Evolutionary conservation across 2,113 vertebrate genomes (phyloP).

Genomic region (Nymphicus hollandicus): DNA sequence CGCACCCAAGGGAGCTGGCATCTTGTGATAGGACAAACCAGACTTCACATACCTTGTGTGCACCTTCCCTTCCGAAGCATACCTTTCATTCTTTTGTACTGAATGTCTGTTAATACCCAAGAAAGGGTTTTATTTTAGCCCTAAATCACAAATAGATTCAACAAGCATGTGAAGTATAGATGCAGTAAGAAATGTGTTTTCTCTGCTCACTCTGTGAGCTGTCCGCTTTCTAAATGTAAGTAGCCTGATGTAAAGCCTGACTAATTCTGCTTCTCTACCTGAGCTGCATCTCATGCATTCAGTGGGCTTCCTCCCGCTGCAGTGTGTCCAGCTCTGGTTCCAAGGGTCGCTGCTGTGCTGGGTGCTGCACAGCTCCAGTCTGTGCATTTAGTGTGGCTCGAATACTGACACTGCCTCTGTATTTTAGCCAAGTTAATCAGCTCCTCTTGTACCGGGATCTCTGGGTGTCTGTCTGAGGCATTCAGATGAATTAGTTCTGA

Average conservation of each 20-base stretch:
- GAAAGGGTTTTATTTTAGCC: not conserved
- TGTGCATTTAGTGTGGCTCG: not conserved
- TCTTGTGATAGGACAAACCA: not conserved
- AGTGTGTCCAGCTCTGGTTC: not conserved
- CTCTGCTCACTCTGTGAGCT: not conserved
- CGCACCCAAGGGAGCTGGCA: not conserved
- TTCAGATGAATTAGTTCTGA: not conserved
- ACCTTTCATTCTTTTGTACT: not conserved
- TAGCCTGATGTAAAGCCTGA: not conserved
- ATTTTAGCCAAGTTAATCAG: not conserved
- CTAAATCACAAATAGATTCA: not conserved
- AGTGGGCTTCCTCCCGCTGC: not conserved
- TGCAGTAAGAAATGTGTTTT: not conserved
- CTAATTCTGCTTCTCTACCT: not conserved
- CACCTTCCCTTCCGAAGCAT: not conserved
- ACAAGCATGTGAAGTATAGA: rapidly evolving
- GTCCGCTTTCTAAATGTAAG: not conserved
- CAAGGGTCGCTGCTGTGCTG: not conserved
- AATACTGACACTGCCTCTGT: not conserved
- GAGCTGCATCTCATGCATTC: not conserved
- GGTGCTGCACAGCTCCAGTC: not conserved
- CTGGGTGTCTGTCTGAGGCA: not conserved
- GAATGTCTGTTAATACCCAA: not conserved
- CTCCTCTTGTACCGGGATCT: not conserved
- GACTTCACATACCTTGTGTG: not conserved